Evolutionary conservation across 1,140 invertebrate species (phyloP), one percentile per base, ranked within the genome.

Genomic region (Pseudomyrmex gracilis): DNA sequence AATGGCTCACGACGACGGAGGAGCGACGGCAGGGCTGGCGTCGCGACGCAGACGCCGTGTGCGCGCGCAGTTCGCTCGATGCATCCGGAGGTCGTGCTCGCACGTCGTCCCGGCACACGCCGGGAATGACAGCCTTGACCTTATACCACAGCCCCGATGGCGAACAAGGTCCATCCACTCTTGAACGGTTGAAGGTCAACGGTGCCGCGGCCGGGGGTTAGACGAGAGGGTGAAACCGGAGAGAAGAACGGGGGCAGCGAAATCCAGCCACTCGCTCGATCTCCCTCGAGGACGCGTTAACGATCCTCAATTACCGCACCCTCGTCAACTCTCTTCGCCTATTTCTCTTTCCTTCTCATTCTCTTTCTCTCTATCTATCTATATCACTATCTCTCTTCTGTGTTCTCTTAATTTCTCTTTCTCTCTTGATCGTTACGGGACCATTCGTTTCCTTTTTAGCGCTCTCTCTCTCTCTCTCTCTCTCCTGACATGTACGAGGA

Each of bases 1-100:
- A 89, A 82, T 89, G 88, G 88, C 88, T 89, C 71, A 70, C 60
- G 60, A 66, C 87, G 61, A 77, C 61, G 73, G 45, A 22, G 76
- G 74, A 60, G 71, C 67, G 86, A 85, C 60, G 58, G 60, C 51
- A 76, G 82, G 55, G 73, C 58, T 60, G 86, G 63, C 82, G 73
- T 76, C 86, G 91, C 87, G 88, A 91, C 90, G 91, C 91, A 91
- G 90, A 91, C 89, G 92, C 85, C 85, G 84, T 76, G 60, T 80
- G 91, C 92, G 92, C 92, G 89, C 92, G 92, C 92, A 91, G 86
- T 88, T 89, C 92, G 88, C 89, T 91, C 91, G 90, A 91, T 90
- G 89, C 89, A 85, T 83, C 83, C 83, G 86, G 86, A 86, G 86
- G 87, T 84, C 84, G 83, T 73, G 71, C 53, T 49, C 71, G 45